These are phyloP conservation scores for Carassius gibelio DNA, from an alignment of 2,113 vertebrate genomes.

Conservation along the genomic window DNA sequence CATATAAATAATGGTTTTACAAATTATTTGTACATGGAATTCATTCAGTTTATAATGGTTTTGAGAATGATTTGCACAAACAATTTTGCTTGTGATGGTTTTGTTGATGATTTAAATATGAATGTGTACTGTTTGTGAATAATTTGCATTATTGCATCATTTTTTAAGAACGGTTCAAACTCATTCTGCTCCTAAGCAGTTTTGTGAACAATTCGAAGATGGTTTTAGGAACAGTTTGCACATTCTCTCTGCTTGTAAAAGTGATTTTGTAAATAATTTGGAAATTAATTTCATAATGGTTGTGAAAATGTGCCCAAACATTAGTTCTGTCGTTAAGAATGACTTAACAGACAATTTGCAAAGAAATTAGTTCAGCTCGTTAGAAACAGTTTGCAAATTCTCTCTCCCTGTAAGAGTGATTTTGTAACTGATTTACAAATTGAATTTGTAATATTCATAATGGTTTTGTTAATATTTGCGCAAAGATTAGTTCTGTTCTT, in stretches of 20 bases:
- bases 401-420: too few species aligned
- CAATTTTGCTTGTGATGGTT: neutral
- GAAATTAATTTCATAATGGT: too few species aligned
- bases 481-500: neutral
- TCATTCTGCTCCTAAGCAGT: neutral
- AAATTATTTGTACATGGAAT: neutral
- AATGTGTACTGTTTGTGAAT: neutral
- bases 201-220: neutral
- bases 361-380: too few species aligned
- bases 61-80: neutral
- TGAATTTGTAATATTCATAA: neutral
- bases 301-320: too few species aligned
- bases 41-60: neutral
- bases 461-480: neutral
- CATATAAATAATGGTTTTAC: neutral
- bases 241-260: neutral
- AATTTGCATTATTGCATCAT: neutral
- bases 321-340: too few species aligned
- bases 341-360: too few species aligned
- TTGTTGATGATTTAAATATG: neutral
- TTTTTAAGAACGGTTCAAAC: neutral
- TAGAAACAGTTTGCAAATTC: too few species aligned
- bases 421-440: neutral
- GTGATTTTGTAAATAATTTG: too few species aligned
- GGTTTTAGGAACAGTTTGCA: too few species aligned